phyloP scores from a whole-genome alignment of 2,113 vertebrate species.

The Upupa epops region DNA sequence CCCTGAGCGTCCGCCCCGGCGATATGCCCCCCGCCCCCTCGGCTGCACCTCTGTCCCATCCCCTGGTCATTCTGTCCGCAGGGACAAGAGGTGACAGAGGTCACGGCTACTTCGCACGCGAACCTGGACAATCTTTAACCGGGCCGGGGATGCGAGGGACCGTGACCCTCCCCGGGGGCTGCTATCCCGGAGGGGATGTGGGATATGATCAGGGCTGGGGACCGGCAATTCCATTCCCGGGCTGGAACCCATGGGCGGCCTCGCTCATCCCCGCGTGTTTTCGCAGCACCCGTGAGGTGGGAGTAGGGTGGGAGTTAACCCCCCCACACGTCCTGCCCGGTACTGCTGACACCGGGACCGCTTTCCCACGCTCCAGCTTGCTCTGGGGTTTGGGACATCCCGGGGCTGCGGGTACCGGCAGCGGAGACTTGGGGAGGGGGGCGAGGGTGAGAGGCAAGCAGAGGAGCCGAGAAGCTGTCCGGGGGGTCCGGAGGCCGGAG shows the following conservation, averaged over 20 bases:
- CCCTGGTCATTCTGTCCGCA: neutral
- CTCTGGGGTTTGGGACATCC: neutral
- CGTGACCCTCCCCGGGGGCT: neutral
- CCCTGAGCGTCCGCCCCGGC: neutral
- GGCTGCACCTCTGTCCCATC: too few relatives aligned
- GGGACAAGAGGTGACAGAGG: neutral
- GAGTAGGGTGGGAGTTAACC: neutral
- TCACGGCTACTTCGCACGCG: neutral
- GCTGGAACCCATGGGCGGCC: neutral
- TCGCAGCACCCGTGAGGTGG: too few relatives aligned
- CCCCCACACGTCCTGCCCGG: too few relatives aligned
- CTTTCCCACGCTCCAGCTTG: neutral
- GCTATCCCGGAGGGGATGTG: neutral
- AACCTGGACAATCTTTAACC: slow-evolving; percentile 29
- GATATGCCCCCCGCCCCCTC: too few relatives aligned
- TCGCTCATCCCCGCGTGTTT: neutral
- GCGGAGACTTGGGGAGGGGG: neutral
- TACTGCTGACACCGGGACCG: neutral
- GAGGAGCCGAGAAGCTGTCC: too few relatives aligned
- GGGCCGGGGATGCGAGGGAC: neutral
- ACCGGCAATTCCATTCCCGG: neutral
- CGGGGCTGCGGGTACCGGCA: neutral
- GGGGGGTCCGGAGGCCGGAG: too few relatives aligned
- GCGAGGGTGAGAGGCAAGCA: too few relatives aligned
- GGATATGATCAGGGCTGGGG: neutral